Evolutionary conservation across 1,140 invertebrate species (phyloP).

Genomic region (Cylas formicarius): DNA sequence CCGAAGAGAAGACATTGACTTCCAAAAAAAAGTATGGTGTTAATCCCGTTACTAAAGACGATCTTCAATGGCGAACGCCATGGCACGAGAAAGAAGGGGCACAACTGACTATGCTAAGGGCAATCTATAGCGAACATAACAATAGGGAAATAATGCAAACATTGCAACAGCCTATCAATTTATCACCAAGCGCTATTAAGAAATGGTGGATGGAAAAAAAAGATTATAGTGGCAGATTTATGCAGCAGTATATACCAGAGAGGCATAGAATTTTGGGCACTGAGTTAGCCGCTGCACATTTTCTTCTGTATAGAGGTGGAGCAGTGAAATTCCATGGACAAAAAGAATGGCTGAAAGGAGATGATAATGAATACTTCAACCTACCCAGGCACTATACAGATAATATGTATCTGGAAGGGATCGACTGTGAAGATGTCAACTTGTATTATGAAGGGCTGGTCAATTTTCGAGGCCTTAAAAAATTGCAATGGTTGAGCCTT

Average conservation of each 20-base stretch:
- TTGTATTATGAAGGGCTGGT: slow-evolving; percentile 66
- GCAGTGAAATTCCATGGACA: slow-evolving; percentile 58
- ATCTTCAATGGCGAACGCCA: slow-evolving; percentile 42
- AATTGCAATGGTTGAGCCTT: slow-evolving; percentile 59
- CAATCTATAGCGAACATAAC: slow-evolving; percentile 42
- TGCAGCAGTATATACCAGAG: slow-evolving; percentile 45
- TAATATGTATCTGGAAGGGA: slow-evolving; percentile 53
- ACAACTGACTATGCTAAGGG: slow-evolving; percentile 42
- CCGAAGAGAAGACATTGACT: too few relatives aligned
- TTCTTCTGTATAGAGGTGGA: slow-evolving; percentile 58
- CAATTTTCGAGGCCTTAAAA: slow-evolving; percentile 53
- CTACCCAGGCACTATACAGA: slow-evolving; percentile 52
- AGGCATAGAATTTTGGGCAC: slow-evolving; percentile 51
- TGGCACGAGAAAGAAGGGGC: slow-evolving; percentile 40
- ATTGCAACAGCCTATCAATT: slow-evolving; percentile 45
- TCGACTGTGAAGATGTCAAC: slow-evolving; percentile 57
- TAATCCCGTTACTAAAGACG: slow-evolving; percentile 40
- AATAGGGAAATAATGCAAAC: slow-evolving; percentile 40
- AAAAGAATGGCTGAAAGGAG: slow-evolving; percentile 51
- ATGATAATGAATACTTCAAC: slow-evolving; percentile 43
- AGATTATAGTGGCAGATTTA: slow-evolving; percentile 33
- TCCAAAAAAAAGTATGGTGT: too few relatives aligned
- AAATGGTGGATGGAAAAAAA: slow-evolving; percentile 44
- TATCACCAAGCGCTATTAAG: slow-evolving; percentile 39
- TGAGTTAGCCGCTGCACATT: slow-evolving; percentile 67